These are phyloP conservation scores for Lasioglossum pauxillum DNA, from an alignment of 2,888 invertebrate genomes.

Conservation along the genomic window DNA sequence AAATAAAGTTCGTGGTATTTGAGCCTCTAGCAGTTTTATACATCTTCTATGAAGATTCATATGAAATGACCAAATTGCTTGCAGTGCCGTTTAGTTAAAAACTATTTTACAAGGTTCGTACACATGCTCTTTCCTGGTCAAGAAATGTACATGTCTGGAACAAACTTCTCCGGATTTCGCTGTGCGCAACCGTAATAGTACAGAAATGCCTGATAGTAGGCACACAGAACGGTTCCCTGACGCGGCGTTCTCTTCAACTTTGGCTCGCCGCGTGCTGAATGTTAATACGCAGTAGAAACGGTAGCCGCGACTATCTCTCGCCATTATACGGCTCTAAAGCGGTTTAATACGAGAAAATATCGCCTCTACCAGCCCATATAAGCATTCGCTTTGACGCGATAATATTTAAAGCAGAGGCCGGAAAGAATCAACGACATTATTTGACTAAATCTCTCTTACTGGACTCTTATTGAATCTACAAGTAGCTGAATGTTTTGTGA, in stretches of 20 bases:
- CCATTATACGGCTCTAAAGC: constrained; percentile 24
- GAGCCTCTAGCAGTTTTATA: not conserved
- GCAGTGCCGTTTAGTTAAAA: not conserved
- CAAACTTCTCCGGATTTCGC: constrained; percentile 1
- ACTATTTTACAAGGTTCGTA: not conserved
- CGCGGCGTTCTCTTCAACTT: constrained; percentile 54
- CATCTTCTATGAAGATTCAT: not conserved
- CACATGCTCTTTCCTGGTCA: constrained; percentile 10
- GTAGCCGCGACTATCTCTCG: constrained; percentile 41
- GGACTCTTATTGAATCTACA: not conserved
- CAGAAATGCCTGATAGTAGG: constrained; percentile 66
- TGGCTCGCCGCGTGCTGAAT: constrained; percentile 58
- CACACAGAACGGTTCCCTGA: constrained; percentile 61
- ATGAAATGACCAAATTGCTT: not conserved
- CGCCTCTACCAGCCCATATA: not conserved
- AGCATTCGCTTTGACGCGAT: not conserved
- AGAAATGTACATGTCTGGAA: not conserved
- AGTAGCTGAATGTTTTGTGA: not conserved
- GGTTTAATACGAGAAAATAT: constrained; percentile 30
- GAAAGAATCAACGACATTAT: not conserved
- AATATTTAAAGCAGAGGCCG: not conserved
- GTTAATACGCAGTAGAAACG: constrained; percentile 60
- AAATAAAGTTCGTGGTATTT: not conserved
- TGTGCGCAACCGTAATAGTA: constrained; percentile 53
- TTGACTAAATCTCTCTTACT: too few relatives aligned